Evolutionary conservation across 2,113 vertebrate species (phyloP).

Genomic region (Melanocharis versteri): DNA sequence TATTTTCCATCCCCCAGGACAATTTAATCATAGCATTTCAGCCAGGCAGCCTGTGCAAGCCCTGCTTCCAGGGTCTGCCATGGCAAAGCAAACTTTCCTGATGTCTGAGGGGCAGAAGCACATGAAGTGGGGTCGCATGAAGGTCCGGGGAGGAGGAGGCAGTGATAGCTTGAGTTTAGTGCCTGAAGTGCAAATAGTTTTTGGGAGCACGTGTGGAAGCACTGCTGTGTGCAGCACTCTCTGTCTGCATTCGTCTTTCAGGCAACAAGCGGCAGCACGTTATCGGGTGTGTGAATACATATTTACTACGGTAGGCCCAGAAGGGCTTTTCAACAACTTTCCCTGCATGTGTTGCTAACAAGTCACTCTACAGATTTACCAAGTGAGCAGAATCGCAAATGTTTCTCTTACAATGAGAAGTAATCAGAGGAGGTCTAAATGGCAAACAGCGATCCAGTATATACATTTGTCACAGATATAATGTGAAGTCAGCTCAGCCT

Average conservation of each 20-base stretch:
- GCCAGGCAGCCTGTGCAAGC: neutral
- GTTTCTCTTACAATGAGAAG: constrained; percentile 64
- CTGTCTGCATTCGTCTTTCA: constrained; percentile 15
- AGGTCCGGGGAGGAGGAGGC: neutral
- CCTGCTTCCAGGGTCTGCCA: neutral
- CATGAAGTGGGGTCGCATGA: rapidly evolving
- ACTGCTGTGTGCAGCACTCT: neutral
- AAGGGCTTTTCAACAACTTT: constrained; percentile 65
- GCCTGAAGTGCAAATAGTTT: constrained; percentile 10
- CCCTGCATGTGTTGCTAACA: constrained; percentile 60
- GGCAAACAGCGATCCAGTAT: constrained; percentile 56
- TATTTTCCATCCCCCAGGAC: neutral
- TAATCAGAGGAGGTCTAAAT: constrained; percentile 66
- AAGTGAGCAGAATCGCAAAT: constrained; percentile 63
- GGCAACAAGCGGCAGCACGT: constrained; percentile 41
- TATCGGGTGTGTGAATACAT: constrained; percentile 64
- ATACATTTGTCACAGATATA: constrained; percentile 71
- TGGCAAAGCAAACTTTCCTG: neutral
- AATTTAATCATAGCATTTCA: neutral
- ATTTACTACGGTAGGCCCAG: constrained; percentile 59
- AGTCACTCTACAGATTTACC: constrained; percentile 59
- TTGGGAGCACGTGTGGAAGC: neutral
- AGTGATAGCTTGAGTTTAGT: neutral
- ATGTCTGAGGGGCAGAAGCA: neutral
- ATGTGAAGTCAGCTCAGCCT: constrained; percentile 59